Evolutionary conservation across 2,797 vertebrate species (phyloP).

Genomic region (Argyrosomus regius): DNA sequence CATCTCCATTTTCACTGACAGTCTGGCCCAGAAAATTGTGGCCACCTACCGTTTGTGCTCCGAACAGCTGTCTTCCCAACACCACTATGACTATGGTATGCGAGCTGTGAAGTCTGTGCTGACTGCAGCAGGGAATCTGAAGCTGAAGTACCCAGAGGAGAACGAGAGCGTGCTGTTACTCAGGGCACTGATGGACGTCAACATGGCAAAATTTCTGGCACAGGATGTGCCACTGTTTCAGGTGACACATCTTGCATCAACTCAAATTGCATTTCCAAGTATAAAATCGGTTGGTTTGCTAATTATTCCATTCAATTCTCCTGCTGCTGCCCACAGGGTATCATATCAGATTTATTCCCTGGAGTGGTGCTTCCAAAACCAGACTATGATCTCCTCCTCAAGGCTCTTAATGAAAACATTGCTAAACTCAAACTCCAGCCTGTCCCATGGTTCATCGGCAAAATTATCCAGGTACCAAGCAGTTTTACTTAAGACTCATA

Average conservation of each 20-base stretch:
- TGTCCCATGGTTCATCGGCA: conserved; percentile 94
- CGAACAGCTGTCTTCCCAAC: conserved; percentile 94
- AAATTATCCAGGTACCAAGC: conserved; percentile 93
- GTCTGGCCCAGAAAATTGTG: conserved; percentile 95
- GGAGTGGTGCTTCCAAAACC: conserved; percentile 92
- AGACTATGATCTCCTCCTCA: conserved; percentile 90
- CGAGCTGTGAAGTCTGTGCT: conserved; percentile 96
- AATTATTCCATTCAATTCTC: conserved; percentile 13
- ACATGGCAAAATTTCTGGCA: conserved; percentile 95
- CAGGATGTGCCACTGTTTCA: conserved; percentile 96
- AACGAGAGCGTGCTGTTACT: conserved; percentile 91
- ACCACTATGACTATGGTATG: conserved; percentile 97
- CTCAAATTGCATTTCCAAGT: neutral
- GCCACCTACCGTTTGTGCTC: conserved; percentile 95
- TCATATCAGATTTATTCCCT: conserved; percentile 96
- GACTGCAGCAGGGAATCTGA: conserved; percentile 94
- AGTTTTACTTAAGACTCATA: neutral
- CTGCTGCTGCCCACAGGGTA: conserved; percentile 85
- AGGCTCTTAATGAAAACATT: conserved; percentile 88
- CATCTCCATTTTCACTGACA: conserved; percentile 52
- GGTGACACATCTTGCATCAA: conserved; percentile 77
- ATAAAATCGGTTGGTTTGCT: neutral
- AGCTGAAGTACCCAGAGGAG: conserved; percentile 91
- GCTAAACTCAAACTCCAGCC: conserved; percentile 90
- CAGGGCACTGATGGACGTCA: conserved; percentile 93